A percentile compares a stretch with the other conserved stretches of the same genome.
Evolutionary conservation across 2,888 invertebrate genomes (phyloP).

Genomic region (Pseudoips prasinana): DNA sequence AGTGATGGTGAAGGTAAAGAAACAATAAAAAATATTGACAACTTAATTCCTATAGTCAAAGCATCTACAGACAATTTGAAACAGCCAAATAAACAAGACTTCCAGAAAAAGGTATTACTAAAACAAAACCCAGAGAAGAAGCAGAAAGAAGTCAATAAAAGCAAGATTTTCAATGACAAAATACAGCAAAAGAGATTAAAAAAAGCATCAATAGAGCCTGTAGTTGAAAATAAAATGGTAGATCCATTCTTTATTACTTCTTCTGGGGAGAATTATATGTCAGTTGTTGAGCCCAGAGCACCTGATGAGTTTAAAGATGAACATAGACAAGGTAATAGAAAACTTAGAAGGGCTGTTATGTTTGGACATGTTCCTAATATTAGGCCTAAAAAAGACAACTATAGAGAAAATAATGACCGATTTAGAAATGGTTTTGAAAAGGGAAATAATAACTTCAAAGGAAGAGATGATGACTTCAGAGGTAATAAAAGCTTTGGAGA

Average conservation of each 20-base stretch:
- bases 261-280: conserved; percentile 70
- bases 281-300: conserved; percentile 65
- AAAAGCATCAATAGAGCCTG: conserved; percentile 38
- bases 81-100: no score
- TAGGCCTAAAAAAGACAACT: conserved; percentile 46
- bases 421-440: conserved; percentile 31
- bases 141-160: conserved; percentile 56
- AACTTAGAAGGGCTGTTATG: conserved; percentile 68
- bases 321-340: conserved; percentile 67
- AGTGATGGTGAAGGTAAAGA: background rate
- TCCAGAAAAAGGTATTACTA: conserved; percentile 22
- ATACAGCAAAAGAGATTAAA: conserved; percentile 57
- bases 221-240: conserved; percentile 51
- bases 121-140: conserved; percentile 49
- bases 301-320: conserved; percentile 72
- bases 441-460: conserved; percentile 22
- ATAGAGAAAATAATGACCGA: conserved; percentile 22
- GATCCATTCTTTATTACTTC: conserved; percentile 75
- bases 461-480: conserved; percentile 15
- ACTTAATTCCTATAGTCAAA: no score
- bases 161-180: conserved; percentile 66
- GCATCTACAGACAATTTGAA: no score
- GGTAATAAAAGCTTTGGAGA: conserved; percentile 22
- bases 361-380: conserved; percentile 66
- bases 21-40: no score